A percentile compares a stretch with the other conserved stretches of the same genome.
Evolutionary conservation across 2,888 invertebrate genomes (phyloP).

Genomic region (Cryptocheilus praepositus): DNA sequence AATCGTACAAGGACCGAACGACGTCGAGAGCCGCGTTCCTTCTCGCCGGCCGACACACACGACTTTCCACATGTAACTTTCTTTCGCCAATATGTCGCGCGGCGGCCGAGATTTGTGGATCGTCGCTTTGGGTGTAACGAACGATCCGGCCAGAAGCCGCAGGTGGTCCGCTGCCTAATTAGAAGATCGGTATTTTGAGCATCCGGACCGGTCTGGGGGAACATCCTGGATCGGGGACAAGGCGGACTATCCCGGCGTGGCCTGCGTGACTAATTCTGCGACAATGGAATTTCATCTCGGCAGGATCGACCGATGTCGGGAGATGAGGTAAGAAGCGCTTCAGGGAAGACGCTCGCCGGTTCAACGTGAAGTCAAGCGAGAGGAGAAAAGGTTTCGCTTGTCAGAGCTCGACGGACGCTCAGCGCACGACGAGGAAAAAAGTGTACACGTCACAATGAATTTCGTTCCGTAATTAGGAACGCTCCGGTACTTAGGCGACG

Average conservation of each 20-base stretch:
- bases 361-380: conserved; percentile 1
- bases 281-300: conserved; percentile 45
- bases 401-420: conserved; percentile 12
- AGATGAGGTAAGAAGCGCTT: conserved; percentile 29
- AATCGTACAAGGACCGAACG: no score
- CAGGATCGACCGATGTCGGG: conserved; percentile 25
- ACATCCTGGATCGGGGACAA: no score
- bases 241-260: no score
- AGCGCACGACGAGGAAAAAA: not conserved
- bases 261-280: conserved; percentile 47
- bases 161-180: conserved; percentile 29
- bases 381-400: conserved; percentile 2
- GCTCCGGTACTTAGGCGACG: conserved; percentile 11
- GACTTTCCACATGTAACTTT: conserved; percentile 3
- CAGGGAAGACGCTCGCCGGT: not conserved
- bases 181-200: conserved; percentile 26
- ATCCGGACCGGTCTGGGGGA: conserved; percentile 25
- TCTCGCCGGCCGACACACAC: not conserved
- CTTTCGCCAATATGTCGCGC: not conserved
- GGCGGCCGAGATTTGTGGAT: conserved; percentile 10
- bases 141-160: conserved; percentile 15
- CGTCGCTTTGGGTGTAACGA: conserved; percentile 1
- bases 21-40: not conserved
- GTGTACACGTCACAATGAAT: conserved; percentile 22
- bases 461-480: conserved; percentile 39